Base-by-base conservation (phyloP, 2,888 invertebrate genomes). In the Podabrus alpinus region DNA sequence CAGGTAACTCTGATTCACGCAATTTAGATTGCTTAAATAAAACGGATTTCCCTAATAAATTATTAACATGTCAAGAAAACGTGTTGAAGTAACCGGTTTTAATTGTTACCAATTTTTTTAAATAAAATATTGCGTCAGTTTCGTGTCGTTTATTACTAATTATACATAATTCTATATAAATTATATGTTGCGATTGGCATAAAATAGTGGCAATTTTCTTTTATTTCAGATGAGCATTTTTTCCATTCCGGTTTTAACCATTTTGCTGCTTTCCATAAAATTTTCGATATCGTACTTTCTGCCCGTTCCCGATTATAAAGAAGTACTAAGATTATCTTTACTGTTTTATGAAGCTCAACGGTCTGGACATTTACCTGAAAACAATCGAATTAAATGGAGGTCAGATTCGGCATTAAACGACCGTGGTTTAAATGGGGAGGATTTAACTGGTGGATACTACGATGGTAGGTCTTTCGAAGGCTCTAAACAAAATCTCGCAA, bases 261-360 rank as follows among this genome's bases (percentile, higher is more conserved):
- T 69, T n/a, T 15, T 73, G 19, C n/a, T 73, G 21, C 24, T 59
- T 15, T 73, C 69, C 11, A n/a, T 59, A 19, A 59, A 24, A 21
- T 13, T 60, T n/a, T 61, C 61, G 15, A 66, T 67, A 24, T 60
- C 70, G 9, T 29, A 25, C 7, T 66, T 66, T 45, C 15, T 61
- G 2, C 17, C 21, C 29, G 60, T 59, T 11, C 72, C 77, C 73
- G 86, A 90, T 80, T 90, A 90, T 80, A 86, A 86, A 21, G 83
- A 87, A 76, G 89, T 88, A 0, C 77, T 90, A 70, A 86, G 87
- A 76, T 84, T 89, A 29, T 90, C 90, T 10, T 82, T 90, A 66
- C 82, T 90, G 68, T 90, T 90, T 81, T 90, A 90, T 84, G 90
- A 90, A 82, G 89, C 90, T 1, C 90, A 90, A 82, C 85, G 90